phyloP scores from a whole-genome alignment of 2,888 invertebrate species.

The Caenorhabditis plicata region DNA sequence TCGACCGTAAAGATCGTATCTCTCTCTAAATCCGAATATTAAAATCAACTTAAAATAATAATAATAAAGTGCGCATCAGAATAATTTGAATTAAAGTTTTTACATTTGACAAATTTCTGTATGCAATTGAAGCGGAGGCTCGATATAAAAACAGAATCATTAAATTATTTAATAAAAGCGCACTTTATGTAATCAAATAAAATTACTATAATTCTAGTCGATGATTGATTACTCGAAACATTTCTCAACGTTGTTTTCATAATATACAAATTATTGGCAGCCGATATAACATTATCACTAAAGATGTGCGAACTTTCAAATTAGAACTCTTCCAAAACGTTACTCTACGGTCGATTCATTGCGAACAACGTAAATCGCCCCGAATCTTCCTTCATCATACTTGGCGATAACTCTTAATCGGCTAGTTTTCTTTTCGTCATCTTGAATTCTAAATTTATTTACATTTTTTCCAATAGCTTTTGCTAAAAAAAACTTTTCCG shows the following conservation, averaged over 20 bases:
- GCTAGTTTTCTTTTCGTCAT: constrained; percentile 19
- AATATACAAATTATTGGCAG: constrained; percentile 9
- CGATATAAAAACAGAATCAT: too few species aligned
- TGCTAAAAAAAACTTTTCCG: constrained; percentile 5
- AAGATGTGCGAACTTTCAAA: not conserved
- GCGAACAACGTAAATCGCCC: constrained; percentile 23
- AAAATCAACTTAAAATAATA: too few species aligned
- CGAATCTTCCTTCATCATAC: constrained; percentile 28
- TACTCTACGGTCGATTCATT: constrained; percentile 25
- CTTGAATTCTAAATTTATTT: constrained; percentile 6
- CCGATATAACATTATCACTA: constrained; percentile 18
- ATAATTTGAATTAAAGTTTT: not conserved
- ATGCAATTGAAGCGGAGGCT: too few species aligned
- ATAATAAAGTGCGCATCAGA: too few species aligned
- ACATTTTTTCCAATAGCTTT: not conserved
- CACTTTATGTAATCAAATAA: too few species aligned
- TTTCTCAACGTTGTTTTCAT: constrained; percentile 27
- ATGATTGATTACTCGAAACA: constrained; percentile 10
- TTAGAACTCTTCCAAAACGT: not conserved
- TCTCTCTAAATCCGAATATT: constrained; percentile 14
- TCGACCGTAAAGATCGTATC: constrained; percentile 6
- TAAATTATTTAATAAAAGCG: too few species aligned
- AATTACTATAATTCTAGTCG: constrained; percentile 9
- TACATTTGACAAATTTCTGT: too few species aligned
- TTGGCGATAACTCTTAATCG: constrained; percentile 27